Percentiles rank a stretch among this genome's conserved stretches.
These are phyloP conservation scores for Diplazon laetatorius DNA, from an alignment of 2,888 invertebrate species.

Conservation along the genomic window DNA sequence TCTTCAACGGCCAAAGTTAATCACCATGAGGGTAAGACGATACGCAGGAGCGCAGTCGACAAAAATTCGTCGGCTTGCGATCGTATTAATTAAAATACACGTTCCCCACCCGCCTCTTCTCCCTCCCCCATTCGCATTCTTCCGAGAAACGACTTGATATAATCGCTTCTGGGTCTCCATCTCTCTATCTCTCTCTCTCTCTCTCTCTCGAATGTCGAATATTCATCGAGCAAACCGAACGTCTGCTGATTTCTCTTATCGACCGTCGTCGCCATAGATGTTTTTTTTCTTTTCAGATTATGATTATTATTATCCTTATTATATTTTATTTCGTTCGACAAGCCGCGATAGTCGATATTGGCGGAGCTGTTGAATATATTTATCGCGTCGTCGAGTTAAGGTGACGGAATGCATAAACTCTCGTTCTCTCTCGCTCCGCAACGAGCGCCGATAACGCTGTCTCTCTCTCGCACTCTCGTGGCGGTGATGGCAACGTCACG, in stretches of 20 bases:
- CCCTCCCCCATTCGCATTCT: slow-evolving; percentile 1
- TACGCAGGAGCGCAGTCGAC: slow-evolving; percentile 15
- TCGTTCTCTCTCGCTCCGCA: no score
- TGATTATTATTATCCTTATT: background rate
- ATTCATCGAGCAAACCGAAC: slow-evolving; percentile 8
- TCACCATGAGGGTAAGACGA: slow-evolving; percentile 18
- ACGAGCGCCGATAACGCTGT: no score
- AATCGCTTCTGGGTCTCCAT: slow-evolving; percentile 25
- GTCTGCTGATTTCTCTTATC: slow-evolving; percentile 55
- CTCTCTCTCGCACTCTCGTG: no score
- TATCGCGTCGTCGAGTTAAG: no score
- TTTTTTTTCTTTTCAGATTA: no score
- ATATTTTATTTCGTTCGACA: background rate
- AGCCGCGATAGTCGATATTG: slow-evolving; percentile 33
- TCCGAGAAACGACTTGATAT: slow-evolving; percentile 37
- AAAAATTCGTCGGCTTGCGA: slow-evolving; percentile 23
- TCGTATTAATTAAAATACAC: slow-evolving; percentile 27
- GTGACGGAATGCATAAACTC: no score
- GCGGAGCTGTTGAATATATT: slow-evolving; percentile 42
- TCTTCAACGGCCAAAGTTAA: background rate
- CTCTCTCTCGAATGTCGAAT: slow-evolving; percentile 20
- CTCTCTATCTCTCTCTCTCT: no score
- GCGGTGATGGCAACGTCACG: no score
- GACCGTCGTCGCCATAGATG: background rate
- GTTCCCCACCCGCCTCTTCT: background rate